Percentiles rank a stretch among this genome's conserved stretches.
phyloP scores from a whole-genome alignment of 2,888 invertebrate genomes.

The Eupithecia exiguata region DNA sequence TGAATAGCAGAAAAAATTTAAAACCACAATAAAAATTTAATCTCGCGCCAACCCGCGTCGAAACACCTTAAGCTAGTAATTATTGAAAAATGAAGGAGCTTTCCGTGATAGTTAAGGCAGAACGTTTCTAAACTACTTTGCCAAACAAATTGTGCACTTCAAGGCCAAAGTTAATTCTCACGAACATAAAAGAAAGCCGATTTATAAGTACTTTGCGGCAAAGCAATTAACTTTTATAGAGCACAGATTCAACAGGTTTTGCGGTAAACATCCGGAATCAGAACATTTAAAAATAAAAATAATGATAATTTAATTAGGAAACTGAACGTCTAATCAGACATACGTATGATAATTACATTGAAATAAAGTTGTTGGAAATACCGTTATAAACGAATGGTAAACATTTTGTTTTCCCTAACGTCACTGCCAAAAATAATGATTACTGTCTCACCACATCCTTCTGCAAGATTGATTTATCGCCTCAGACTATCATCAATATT shows the following conservation, averaged over 20 bases:
- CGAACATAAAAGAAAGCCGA: conserved; percentile 19
- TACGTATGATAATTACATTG: conserved; percentile 29
- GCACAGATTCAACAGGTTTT: conserved; percentile 14
- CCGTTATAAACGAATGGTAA: conserved; percentile 21
- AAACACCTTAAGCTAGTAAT: not conserved
- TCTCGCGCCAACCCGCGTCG: no score
- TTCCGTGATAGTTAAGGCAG: not conserved
- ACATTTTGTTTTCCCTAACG: conserved; percentile 16
- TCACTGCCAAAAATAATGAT: conserved; percentile 21
- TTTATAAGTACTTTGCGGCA: conserved; percentile 14
- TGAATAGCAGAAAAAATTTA: no score
- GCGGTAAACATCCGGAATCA: conserved; percentile 30
- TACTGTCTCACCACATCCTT: conserved; percentile 18
- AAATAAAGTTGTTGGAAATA: conserved; percentile 25
- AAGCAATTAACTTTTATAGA: conserved; percentile 15
- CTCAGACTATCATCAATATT: not conserved
- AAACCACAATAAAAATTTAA: no score
- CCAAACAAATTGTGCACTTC: not conserved
- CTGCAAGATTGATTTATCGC: conserved; percentile 9
- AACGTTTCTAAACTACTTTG: not conserved
- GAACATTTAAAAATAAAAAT: conserved; percentile 13
- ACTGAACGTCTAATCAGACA: conserved; percentile 22
- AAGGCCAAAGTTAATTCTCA: conserved; percentile 12
- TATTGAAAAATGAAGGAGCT: not conserved
- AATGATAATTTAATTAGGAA: conserved; percentile 23